Evolutionary conservation across 2,888 invertebrate species (phyloP).

Genomic region (Clunio marinus): DNA sequence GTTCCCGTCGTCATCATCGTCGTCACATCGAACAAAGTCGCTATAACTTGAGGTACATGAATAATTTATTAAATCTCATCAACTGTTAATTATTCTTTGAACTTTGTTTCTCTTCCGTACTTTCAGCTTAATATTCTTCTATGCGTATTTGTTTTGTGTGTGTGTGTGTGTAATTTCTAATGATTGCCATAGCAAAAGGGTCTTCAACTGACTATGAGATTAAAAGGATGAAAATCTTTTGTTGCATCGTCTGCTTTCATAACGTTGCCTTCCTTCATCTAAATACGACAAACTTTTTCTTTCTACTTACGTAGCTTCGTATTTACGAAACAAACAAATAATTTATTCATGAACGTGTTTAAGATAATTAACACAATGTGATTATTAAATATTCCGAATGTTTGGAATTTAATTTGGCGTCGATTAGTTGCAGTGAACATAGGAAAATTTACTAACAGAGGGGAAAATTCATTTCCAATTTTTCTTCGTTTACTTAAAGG

Average conservation of each 20-base stretch:
- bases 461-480: not conserved
- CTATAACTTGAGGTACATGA: constrained; percentile 12
- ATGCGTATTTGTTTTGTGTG: not conserved
- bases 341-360: constrained; percentile 37
- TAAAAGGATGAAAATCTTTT: not conserved
- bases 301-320: not conserved
- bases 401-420: constrained; percentile 8
- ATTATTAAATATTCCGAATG: constrained; percentile 26
- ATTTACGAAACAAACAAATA: constrained; percentile 17
- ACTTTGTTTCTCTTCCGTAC: constrained; percentile 10
- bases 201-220: too few relatives aligned
- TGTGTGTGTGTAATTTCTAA: not conserved
- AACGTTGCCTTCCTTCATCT: not conserved
- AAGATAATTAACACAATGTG: constrained; percentile 36
- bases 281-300: not conserved
- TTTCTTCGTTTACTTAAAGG: not conserved
- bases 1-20: not conserved
- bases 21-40: not conserved
- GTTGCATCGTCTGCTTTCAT: constrained; percentile 8
- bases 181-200: not conserved
- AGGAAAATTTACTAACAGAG: not conserved
- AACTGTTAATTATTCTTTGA: constrained; percentile 39
- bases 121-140: too few relatives aligned
- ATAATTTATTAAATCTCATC: constrained; percentile 39
- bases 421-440: not conserved